Percentiles rank a stretch among this genome's conserved stretches.
These are phyloP conservation scores for Pseudonaja textilis DNA, from an alignment of 2,113 vertebrate genomes.

Conservation along the genomic window DNA sequence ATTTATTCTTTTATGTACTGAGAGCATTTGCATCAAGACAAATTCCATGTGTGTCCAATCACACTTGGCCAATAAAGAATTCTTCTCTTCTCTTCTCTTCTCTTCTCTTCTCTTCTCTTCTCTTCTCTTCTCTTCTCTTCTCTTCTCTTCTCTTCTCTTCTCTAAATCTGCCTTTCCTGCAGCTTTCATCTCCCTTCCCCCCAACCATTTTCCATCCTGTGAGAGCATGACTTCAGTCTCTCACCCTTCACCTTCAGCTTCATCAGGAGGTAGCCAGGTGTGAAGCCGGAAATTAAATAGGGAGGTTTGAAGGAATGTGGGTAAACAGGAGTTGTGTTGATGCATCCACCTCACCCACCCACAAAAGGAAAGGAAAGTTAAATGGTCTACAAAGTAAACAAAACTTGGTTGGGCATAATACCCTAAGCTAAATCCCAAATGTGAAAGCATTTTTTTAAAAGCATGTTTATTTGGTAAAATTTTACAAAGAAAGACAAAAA, in stretches of 20 bases:
- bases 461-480: background rate
- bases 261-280: background rate
- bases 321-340: background rate
- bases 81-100: no score
- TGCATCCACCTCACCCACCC: background rate
- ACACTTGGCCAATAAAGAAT: no score
- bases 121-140: no score
- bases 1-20: no score
- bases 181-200: background rate
- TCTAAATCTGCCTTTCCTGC: background rate
- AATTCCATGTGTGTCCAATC: no score
- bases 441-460: background rate
- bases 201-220: background rate
- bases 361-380: background rate
- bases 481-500: background rate
- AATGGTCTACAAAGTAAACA: background rate
- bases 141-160: no score
- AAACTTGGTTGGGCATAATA: background rate
- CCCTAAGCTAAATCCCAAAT: background rate
- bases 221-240: background rate
- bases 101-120: no score
- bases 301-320: background rate
- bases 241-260: background rate
- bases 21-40: no score
- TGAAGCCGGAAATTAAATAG: constrained; percentile 1